phyloP scores from a whole-genome alignment of 1,140 invertebrate genomes.

The Lasioglossum baleicum region DNA sequence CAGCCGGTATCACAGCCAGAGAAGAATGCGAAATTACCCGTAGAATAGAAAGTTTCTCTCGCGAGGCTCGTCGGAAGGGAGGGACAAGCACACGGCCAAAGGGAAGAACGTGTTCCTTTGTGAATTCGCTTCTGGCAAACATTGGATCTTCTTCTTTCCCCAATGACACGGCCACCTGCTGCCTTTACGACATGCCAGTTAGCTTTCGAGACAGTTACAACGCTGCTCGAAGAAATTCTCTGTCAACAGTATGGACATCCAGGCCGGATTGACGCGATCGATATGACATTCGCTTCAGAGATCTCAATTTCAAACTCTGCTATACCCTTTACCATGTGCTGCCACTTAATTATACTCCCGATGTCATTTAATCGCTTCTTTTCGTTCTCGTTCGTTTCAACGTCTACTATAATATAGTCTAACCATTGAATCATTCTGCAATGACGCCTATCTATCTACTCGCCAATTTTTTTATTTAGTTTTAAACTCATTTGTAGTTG shows the following conservation, averaged over 20 bases:
- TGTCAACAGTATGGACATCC: background rate
- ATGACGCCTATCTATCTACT: no score
- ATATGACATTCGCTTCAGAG: background rate
- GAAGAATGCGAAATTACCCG: conserved; percentile 22
- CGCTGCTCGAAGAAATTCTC: background rate
- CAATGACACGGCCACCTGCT: conserved; percentile 17
- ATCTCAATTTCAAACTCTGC: background rate
- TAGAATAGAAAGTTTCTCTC: conserved; percentile 16
- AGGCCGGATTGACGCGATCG: background rate
- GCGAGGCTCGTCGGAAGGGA: background rate
- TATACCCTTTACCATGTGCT: no score
- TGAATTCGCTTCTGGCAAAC: conserved; percentile 18
- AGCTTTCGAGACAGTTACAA: conserved; percentile 3
- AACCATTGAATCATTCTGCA: no score
- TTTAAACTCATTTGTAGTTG: no score
- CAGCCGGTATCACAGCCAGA: background rate
- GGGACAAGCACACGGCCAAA: background rate
- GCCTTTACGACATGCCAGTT: conserved; percentile 6
- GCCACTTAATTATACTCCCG: no score
- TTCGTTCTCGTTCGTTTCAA: no score
- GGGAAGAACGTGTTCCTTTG: conserved; percentile 7
- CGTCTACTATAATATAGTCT: no score
- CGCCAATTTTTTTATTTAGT: no score
- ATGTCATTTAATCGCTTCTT: no score
- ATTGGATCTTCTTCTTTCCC: background rate